phyloP scores from a whole-genome alignment of 2,113 vertebrate genomes.

The Solenodon paradoxus region DNA sequence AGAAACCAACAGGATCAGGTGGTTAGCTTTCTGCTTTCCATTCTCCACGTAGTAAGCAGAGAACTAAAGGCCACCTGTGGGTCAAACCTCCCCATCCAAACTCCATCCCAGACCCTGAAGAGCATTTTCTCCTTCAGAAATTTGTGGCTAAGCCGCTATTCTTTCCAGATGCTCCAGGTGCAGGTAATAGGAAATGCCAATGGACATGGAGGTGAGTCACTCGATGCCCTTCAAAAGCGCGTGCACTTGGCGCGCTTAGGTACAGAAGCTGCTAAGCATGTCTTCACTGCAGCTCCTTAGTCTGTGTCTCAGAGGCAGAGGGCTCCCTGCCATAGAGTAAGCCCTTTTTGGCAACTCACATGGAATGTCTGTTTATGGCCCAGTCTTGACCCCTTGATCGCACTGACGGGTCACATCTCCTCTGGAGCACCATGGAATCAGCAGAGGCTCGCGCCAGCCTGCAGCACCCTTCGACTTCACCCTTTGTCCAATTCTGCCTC shows the following conservation, averaged over 20 bases:
- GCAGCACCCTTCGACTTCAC: not conserved
- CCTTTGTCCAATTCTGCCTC: not conserved
- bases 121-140: not conserved
- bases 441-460: not conserved
- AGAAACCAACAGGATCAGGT: slow-evolving; percentile 21
- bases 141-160: not conserved
- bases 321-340: not conserved
- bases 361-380: not conserved
- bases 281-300: not conserved
- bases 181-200: not conserved
- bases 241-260: too few relatives aligned
- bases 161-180: not conserved
- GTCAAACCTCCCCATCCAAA: not conserved
- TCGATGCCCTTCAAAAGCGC: not conserved
- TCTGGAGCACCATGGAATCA: not conserved
- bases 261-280: not conserved
- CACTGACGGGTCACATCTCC: not conserved
- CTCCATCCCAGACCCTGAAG: not conserved
- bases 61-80: not conserved
- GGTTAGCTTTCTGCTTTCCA: not conserved
- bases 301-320: not conserved
- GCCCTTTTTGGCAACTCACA: not conserved
- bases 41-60: too few relatives aligned
- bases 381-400: not conserved
- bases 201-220: not conserved